Evolutionary conservation across 2,888 invertebrate species (phyloP), one percentile per base, ranked within the genome.

Genomic region (Eustalomyia histrio): DNA sequence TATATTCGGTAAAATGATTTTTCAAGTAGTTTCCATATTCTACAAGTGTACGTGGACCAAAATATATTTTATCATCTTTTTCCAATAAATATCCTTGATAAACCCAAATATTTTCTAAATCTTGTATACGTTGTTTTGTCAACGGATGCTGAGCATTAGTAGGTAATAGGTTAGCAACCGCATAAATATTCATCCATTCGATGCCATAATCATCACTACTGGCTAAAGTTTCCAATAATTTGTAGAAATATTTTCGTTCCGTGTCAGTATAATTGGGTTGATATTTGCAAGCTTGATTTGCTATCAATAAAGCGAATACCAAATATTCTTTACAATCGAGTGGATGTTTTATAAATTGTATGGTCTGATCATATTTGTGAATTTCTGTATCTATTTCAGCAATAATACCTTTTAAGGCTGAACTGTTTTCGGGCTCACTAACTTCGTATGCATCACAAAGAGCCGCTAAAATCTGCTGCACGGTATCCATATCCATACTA

Each of bases 41-140:
- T 8, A 85, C 84, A 33, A 87, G 63, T 73, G 84, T 85, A 33
- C 85, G 84, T 8, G 87, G 86, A 1, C 87, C 87, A 52, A 87
- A 85, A 43, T 85, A 87, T 7, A 87, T 76, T 39, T 75, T 83
- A 21, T 84, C 83, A 10, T 85, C 83, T 8, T 82, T 78, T 60
- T 84, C 84, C 8, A 84, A 33, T 64, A 87, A 87, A 60, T 87
- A 87, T 0, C 87, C 87, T 24, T 84, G 83, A 1, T 81, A 35
- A 6, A 84, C 84, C 87, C 87, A 87, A 10, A 73, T 82, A 12
- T 81, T 76, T 8, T 86, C 73, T 9, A 87, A 47, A 33, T 80
- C 83, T 73, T 86, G 86, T 16, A 85, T 86, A 6, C 86, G 86
- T 21, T 79, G 84, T 71, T 87, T 87, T 2, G 84, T 61, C 14